Evolutionary conservation across 2,888 invertebrate species (phyloP), one percentile per base, ranked within the genome.

Genomic region (Lepeophtheirus nordmannii): DNA sequence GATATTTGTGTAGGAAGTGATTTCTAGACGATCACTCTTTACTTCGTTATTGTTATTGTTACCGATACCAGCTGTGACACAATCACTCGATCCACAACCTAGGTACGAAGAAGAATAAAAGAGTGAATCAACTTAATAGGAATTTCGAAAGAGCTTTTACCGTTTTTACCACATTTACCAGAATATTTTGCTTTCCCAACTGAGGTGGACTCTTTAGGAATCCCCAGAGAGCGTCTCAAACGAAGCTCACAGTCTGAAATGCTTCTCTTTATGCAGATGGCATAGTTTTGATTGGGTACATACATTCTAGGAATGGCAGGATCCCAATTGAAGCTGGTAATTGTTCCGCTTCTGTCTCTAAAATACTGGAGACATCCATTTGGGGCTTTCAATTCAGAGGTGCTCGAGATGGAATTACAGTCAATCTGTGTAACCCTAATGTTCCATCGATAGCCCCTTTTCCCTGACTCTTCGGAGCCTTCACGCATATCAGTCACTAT

Each of bases 351-450:
- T 17, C 60, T 20, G 17, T 60, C 60, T 17, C 10, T 8, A 30
- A 60, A 60, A 37, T 60, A 60, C 39, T 60, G 60, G 22, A 60
- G 60, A 38, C 60, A 60, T 17, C 39, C 62, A 10, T 17, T 3
- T 7, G 62, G 62, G 7, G 2, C 53, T 37, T n/a, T 46, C 5
- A 46, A 17, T 17, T 46, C 53, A 46, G n/a, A 17, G 7, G 30
- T 30, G 17, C 53, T 17, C 7, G 17, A 20, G 22, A 11, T 11
- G 7, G 14, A 22, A 8, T 30, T 53, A 38, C 53, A 63, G 22
- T 63, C 63, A 11, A 63, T 63, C 53, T 63, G 63, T 10, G 53
- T 63, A 22, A 63, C 14, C 14, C 17, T 17, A 12, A 63, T 63
- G 23, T 56, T 63, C 63, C 63, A 63, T 22, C 39, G 30, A 22